phyloP scores from a whole-genome alignment of 2,888 invertebrate species.

The Glaucopsyche alexis region DNA sequence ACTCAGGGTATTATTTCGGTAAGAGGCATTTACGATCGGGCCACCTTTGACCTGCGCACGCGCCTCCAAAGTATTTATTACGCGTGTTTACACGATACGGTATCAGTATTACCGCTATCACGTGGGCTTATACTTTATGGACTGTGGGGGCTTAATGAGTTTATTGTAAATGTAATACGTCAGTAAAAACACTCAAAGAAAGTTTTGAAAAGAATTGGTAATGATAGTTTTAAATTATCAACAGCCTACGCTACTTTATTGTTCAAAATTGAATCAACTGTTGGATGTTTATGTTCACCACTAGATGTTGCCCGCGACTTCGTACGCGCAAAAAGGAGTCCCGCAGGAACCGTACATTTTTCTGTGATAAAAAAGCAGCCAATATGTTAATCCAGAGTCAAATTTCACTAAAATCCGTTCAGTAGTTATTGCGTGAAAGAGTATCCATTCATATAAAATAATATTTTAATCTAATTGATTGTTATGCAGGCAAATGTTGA shows the following conservation, averaged over 20 bases:
- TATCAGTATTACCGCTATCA: constrained; percentile 11
- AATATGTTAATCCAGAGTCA: too few relatives aligned
- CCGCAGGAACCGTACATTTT: too few relatives aligned
- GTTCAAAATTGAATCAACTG: background rate
- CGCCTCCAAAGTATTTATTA: constrained; percentile 34
- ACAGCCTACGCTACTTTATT: background rate
- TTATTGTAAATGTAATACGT: background rate
- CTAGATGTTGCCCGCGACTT: too few relatives aligned
- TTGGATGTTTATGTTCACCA: background rate
- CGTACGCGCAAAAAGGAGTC: too few relatives aligned
- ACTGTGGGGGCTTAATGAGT: constrained; percentile 3
- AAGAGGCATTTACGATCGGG: constrained; percentile 35
- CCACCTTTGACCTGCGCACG: constrained; percentile 48
- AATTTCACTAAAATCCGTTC: too few relatives aligned
- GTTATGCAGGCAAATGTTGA: too few relatives aligned
- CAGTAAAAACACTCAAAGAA: background rate
- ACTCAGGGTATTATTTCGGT: constrained; percentile 11
- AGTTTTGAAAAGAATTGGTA: background rate
- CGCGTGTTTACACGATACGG: background rate
- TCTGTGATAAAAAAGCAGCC: too few relatives aligned
- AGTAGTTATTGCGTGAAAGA: too few relatives aligned
- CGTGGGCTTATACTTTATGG: background rate
- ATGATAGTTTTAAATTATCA: background rate
- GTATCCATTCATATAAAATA: too few relatives aligned
- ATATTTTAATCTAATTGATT: too few relatives aligned